These are phyloP conservation scores for Speoplatyrhinus poulsoni DNA, from an alignment of 2,113 vertebrate species.

Conservation along the genomic window DNA sequence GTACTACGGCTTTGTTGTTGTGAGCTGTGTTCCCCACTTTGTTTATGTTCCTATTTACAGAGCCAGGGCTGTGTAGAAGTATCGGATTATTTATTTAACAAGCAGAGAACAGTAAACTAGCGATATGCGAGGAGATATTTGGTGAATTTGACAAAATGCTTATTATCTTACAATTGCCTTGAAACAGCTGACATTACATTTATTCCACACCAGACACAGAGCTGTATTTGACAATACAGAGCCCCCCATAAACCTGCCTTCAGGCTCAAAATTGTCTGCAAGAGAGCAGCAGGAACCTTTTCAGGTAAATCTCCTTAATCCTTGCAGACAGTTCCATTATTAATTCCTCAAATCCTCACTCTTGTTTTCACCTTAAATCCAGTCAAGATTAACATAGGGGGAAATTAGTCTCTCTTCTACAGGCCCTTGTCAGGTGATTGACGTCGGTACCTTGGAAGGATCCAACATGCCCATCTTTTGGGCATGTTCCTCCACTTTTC, in stretches of 20 bases:
- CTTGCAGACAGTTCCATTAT: slow-evolving; percentile 45
- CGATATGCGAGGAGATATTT: too few species aligned
- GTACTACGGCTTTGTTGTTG: too few species aligned
- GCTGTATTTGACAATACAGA: slow-evolving; percentile 20
- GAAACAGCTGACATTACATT: too few species aligned
- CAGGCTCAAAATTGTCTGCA: slow-evolving; percentile 19
- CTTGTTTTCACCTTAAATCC: slow-evolving; percentile 44
- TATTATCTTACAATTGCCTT: too few species aligned
- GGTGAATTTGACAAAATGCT: too few species aligned
- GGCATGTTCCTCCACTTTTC: background rate
- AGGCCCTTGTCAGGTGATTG: slow-evolving; percentile 32
- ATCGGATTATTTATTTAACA: too few species aligned
- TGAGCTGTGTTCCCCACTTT: too few species aligned
- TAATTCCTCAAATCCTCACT: slow-evolving; percentile 33
- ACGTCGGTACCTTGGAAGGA: slow-evolving; percentile 16
- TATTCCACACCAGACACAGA: background rate
- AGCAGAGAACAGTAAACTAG: too few species aligned
- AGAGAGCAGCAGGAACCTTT: slow-evolving; percentile 32
- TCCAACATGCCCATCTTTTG: slow-evolving; percentile 2
- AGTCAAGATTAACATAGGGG: slow-evolving; percentile 46
- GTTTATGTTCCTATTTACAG: too few species aligned
- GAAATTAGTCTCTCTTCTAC: slow-evolving; percentile 21
- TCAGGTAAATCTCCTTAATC: slow-evolving; percentile 45
- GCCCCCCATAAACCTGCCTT: slow-evolving; percentile 25
- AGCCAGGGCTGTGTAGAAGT: too few species aligned